A percentile compares a stretch with the other conserved stretches of the same genome.
Conservation (phyloP, 2,797 vertebrate genomes). For the Zenarchopterus dispar region DNA sequence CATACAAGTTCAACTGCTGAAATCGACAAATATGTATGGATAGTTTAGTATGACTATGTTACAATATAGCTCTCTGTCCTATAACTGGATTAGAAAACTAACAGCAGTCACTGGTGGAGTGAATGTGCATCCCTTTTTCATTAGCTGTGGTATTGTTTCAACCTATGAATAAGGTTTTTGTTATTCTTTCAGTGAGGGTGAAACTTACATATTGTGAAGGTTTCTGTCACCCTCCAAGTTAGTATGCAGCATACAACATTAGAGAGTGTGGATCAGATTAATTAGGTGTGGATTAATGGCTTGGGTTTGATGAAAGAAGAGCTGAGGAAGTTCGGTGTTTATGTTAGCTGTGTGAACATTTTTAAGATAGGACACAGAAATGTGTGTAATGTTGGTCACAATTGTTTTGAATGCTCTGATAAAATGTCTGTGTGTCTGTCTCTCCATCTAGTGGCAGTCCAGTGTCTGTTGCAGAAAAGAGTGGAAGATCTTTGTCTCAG, state of each 20-base stretch:
- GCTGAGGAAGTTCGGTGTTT: slow-evolving; percentile 24
- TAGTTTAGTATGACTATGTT: neutral
- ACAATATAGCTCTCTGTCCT: no score
- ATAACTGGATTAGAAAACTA: neutral
- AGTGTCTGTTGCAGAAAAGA: slow-evolving; percentile 35
- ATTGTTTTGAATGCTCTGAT: neutral
- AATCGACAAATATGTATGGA: neutral
- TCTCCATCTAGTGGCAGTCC: slow-evolving; percentile 76
- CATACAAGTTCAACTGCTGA: neutral
- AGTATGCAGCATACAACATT: neutral
- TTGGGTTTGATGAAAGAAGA: slow-evolving; percentile 31
- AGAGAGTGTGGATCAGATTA: slow-evolving; percentile 34
- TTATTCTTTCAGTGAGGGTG: no score
- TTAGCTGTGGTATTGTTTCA: slow-evolving; percentile 1
- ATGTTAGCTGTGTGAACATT: slow-evolving; percentile 29
- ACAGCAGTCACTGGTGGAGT: neutral
- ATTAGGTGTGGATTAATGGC: slow-evolving; percentile 25
- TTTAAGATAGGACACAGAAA: slow-evolving; percentile 1
- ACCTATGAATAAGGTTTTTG: neutral
- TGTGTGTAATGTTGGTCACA: neutral
- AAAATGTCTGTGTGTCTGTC: slow-evolving; percentile 41
- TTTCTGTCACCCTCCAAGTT: slow-evolving; percentile 15
- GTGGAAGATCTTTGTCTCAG: slow-evolving; percentile 33
- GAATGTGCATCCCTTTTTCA: neutral
- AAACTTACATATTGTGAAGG: no score